Evolutionary conservation across 2,797 vertebrate genomes (phyloP).

Genomic region (Prionace glauca): DNA sequence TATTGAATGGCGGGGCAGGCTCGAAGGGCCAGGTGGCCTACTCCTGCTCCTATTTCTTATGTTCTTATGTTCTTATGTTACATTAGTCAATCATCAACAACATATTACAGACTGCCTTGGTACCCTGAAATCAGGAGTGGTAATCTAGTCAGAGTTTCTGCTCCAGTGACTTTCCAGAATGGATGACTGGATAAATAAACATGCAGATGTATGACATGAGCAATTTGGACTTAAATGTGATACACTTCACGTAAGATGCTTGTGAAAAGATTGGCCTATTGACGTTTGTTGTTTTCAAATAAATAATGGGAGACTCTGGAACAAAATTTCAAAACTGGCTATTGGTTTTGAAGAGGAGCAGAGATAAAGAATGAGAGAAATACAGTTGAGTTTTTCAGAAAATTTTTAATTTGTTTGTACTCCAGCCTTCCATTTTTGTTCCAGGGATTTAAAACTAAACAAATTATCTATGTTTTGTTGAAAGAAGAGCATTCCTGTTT

Average conservation of each 20-base stretch:
- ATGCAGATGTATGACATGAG: not conserved
- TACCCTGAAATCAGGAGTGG: too few relatives aligned
- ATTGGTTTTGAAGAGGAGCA: not conserved
- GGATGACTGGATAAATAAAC: not conserved
- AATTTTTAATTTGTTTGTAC: not conserved
- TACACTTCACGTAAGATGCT: not conserved
- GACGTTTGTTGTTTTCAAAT: not conserved
- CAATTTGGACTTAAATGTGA: not conserved
- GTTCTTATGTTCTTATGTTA: too few relatives aligned
- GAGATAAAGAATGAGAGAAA: not conserved
- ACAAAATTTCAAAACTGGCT: not conserved
- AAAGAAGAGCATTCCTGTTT: not conserved
- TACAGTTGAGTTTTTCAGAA: not conserved
- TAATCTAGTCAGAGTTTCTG: not conserved
- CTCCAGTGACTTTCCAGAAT: not conserved
- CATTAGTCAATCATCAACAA: not conserved
- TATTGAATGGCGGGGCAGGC: too few relatives aligned
- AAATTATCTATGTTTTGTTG: not conserved
- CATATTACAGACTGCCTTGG: too few relatives aligned
- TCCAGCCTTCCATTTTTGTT: not conserved
- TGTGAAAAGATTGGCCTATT: not conserved
- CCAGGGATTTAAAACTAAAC: not conserved
- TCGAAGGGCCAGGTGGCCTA: too few relatives aligned
- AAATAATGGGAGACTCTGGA: not conserved
- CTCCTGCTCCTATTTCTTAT: too few relatives aligned